phyloP scores from a whole-genome alignment of 2,888 invertebrate genomes.

The Mesodorylaimus sp. region DNA sequence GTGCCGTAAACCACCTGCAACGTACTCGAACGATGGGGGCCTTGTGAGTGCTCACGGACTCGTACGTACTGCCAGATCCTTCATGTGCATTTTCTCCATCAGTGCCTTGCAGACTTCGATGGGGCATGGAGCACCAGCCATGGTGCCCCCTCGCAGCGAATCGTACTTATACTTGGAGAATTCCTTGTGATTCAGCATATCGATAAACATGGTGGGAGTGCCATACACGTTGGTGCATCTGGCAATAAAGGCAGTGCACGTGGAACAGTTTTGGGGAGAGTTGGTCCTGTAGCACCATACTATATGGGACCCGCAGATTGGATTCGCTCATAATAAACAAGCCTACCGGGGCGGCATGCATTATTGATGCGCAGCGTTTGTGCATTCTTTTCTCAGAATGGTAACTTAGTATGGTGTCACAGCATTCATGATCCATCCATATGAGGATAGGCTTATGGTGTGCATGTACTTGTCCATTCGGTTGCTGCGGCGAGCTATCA shows the following conservation, averaged over 20 bases:
- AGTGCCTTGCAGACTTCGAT: constrained; percentile 35
- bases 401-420: too few species aligned
- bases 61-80: constrained; percentile 26
- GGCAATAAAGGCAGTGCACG: constrained; percentile 13
- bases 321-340: too few species aligned
- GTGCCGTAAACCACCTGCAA: constrained; percentile 41
- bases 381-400: too few species aligned
- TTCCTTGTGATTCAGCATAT: constrained; percentile 41
- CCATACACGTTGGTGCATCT: constrained; percentile 55
- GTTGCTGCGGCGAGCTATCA: too few species aligned
- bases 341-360: too few species aligned
- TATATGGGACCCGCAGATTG: too few species aligned
- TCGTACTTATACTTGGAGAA: constrained; percentile 25
- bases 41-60: background rate
- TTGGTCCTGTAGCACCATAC: too few species aligned
- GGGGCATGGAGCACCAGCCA: constrained; percentile 55
- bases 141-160: constrained; percentile 36
- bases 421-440: too few species aligned
- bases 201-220: constrained; percentile 70
- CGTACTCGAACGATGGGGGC: background rate
- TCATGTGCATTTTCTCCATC: constrained; percentile 34
- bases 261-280: too few species aligned
- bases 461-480: too few species aligned
- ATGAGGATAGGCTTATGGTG: too few species aligned
- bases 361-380: too few species aligned